A percentile compares a stretch with the other conserved stretches of the same genome.
These are phyloP conservation scores for Melanotaenia pygmaea DNA, from an alignment of 2,797 vertebrate genomes.

Conservation along the genomic window DNA sequence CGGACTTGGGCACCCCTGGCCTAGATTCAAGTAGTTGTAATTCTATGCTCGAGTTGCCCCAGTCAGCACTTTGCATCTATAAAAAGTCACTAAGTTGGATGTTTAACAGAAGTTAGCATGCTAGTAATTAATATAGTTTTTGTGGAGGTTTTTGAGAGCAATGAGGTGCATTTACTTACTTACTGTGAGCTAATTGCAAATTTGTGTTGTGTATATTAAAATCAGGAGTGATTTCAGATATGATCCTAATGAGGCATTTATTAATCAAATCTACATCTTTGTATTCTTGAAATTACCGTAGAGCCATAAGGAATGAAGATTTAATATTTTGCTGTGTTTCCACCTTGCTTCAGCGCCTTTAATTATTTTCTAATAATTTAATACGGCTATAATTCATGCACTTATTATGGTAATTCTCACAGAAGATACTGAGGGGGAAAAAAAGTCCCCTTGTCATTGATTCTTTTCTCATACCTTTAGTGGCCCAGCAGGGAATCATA, in stretches of 20 bases:
- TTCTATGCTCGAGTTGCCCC: background rate
- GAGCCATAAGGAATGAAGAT: background rate
- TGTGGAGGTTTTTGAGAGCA: background rate
- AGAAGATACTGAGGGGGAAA: background rate
- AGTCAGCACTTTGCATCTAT: background rate
- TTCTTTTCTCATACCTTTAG: constrained; percentile 15
- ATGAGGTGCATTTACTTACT: background rate
- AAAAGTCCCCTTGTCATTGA: constrained; percentile 1
- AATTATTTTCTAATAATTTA: background rate
- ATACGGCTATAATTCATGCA: background rate
- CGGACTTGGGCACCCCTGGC: background rate
- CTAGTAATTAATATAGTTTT: background rate
- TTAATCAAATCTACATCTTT: background rate
- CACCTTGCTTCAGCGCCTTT: background rate
- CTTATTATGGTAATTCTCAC: background rate
- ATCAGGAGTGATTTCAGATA: background rate
- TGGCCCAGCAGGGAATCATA: constrained; percentile 25
- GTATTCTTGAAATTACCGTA: background rate
- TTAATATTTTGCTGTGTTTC: background rate
- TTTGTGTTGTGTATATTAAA: background rate
- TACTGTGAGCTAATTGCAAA: background rate
- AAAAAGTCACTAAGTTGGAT: background rate
- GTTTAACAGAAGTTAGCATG: background rate
- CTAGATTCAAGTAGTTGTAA: background rate
- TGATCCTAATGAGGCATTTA: background rate